phyloP scores from a whole-genome alignment of 2,888 invertebrate genomes.

The Timema podura region DNA sequence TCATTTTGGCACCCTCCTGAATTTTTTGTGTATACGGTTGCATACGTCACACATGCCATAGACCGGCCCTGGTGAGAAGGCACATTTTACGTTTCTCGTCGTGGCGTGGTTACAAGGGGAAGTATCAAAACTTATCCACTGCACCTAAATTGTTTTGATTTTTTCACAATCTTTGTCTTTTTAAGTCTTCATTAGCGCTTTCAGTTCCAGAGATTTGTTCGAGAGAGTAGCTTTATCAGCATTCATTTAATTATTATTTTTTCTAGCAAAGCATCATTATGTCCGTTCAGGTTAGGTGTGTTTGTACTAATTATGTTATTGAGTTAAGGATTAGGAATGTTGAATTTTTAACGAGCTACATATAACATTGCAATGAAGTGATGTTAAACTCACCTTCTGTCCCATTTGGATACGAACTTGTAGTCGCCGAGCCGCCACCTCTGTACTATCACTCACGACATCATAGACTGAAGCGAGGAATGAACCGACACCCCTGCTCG shows the following conservation, averaged over 20 bases:
- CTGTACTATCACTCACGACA: too few species aligned
- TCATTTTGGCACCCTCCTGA: too few species aligned
- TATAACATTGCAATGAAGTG: constrained; percentile 41
- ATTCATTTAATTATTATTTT: constrained; percentile 41
- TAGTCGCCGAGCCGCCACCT: background rate
- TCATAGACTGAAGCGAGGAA: background rate
- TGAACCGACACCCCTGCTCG: background rate
- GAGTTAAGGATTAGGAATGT: constrained; percentile 40
- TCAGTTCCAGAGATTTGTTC: too few species aligned
- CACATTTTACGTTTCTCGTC: too few species aligned
- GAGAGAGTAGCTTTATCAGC: constrained; percentile 28
- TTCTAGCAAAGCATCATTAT: constrained; percentile 36
- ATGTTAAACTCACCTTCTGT: constrained; percentile 46
- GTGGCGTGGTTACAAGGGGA: too few species aligned
- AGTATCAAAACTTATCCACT: too few species aligned
- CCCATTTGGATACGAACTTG: constrained; percentile 39
- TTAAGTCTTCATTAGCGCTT: too few species aligned
- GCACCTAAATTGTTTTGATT: too few species aligned
- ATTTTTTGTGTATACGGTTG: too few species aligned
- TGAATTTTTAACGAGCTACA: constrained; percentile 40
- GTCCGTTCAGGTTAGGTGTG: constrained; percentile 43
- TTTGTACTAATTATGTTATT: constrained; percentile 41
- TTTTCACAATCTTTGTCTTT: too few species aligned
- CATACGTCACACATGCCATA: too few species aligned
- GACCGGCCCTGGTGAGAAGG: too few species aligned